Conservation (phyloP, 2,113 vertebrate genomes). For the Casuarius casuarius region DNA sequence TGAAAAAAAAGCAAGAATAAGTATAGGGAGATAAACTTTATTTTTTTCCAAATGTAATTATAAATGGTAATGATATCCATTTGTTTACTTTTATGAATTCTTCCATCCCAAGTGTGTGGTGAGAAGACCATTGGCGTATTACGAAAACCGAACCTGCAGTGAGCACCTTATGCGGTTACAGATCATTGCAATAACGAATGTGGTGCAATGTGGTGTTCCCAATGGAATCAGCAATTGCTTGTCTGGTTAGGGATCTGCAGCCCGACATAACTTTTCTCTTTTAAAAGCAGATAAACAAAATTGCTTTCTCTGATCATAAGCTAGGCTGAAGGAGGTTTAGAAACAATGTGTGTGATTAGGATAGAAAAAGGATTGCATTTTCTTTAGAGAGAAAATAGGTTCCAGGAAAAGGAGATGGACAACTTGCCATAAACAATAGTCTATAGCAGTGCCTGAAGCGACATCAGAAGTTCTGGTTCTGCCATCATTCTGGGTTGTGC, state of each 20-base stretch:
- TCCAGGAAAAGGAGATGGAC: neutral
- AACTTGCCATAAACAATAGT: neutral
- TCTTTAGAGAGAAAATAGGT: neutral
- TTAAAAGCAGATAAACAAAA: constrained; percentile 3
- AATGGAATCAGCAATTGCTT: neutral
- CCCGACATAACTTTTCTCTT: neutral
- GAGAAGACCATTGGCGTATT: neutral
- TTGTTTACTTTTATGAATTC: neutral
- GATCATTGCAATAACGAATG: neutral
- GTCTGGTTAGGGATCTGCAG: neutral
- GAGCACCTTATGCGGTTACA: neutral
- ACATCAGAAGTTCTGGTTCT: neutral
- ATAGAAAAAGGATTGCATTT: neutral
- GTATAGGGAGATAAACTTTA: neutral
- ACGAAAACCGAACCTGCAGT: neutral
- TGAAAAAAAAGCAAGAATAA: neutral
- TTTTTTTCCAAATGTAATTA: neutral
- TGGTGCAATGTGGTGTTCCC: neutral
- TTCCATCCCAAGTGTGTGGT: neutral
- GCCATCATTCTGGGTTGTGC: neutral
- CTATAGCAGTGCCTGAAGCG: neutral
- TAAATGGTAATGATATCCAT: neutral
- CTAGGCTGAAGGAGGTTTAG: neutral
- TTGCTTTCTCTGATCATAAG: neutral
- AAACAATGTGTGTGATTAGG: neutral